Evolutionary conservation across 2,888 invertebrate genomes (phyloP), one percentile per base, ranked within the genome.

Genomic region (Theodoxus fluviatilis): DNA sequence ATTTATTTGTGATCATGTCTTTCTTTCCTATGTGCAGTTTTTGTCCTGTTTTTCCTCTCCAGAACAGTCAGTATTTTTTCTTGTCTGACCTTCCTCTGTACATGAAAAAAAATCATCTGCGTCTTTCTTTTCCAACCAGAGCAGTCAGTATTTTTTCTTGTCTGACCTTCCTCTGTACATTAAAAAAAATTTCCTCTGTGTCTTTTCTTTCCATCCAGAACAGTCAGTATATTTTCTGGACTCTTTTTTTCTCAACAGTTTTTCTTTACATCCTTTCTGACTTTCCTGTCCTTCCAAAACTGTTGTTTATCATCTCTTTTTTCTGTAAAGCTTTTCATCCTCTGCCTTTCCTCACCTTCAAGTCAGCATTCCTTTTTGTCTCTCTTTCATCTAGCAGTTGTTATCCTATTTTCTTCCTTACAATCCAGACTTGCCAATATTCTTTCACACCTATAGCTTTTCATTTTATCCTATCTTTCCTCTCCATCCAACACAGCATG

Each of bases 41-140:
- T n/a, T n/a, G n/a, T n/a, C n/a, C n/a, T n/a, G n/a, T n/a, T n/a
- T n/a, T n/a, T n/a, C n/a, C n/a, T n/a, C n/a, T n/a, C n/a, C n/a
- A n/a, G n/a, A n/a, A n/a, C n/a, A n/a, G n/a, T n/a, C n/a, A n/a
- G n/a, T n/a, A n/a, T n/a, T n/a, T n/a, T n/a, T n/a, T n/a, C n/a
- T n/a, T n/a, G n/a, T n/a, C n/a, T n/a, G n/a, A n/a, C n/a, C n/a
- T n/a, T n/a, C n/a, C n/a, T n/a, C n/a, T n/a, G n/a, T n/a, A n/a
- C 98, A 91, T 98, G 88, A 93, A 98, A 80, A 93, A 98, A 81
- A 90, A 98, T 73, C 98, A 98, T 1, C 91, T 98, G 31, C 98
- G 89, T 97, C 98, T 2, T 90, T 99, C 70, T 94, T 98, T 87
- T 90, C 95, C 0, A 93, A 96, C 73, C 89, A 89, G 78, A 88